These are phyloP conservation scores for Mesocricetus auratus DNA, from an alignment of 2,113 vertebrate species.

Conservation along the genomic window DNA sequence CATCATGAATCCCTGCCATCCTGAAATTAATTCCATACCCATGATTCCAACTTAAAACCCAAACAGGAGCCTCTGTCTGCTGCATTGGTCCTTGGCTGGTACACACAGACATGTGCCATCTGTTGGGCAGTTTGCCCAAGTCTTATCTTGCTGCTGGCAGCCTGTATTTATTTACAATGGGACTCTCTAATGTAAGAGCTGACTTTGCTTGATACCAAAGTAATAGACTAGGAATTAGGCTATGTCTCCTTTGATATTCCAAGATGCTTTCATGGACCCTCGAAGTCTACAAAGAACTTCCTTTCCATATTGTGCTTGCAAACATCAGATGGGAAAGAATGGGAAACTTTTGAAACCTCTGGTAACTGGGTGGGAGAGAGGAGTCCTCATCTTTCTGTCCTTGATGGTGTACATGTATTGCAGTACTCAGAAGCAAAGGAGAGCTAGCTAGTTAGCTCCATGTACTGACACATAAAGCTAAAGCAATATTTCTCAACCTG, in stretches of 20 bases:
- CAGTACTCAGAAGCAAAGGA: background rate
- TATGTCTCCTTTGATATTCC: background rate
- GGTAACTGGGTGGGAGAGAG: background rate
- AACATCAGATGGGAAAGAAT: background rate
- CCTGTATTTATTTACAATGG: constrained; percentile 51
- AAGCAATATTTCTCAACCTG: background rate
- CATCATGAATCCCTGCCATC: constrained; percentile 5
- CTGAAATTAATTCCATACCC: background rate
- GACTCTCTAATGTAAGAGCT: background rate
- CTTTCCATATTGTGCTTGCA: background rate
- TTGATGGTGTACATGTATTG: background rate
- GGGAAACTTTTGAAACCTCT: background rate
- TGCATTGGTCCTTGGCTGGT: constrained; percentile 31
- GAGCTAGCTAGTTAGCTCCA: background rate
- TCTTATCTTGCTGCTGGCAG: constrained; percentile 43
- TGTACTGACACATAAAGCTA: background rate
- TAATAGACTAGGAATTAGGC: constrained; percentile 31
- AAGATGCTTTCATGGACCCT: constrained; percentile 14
- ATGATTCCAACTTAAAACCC: constrained; percentile 1
- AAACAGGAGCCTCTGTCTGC: constrained; percentile 51
- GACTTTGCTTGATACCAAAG: background rate
- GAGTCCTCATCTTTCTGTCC: background rate
- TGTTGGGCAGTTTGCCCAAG: constrained; percentile 71
- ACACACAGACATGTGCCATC: constrained; percentile 55
- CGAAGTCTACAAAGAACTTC: background rate